Base-by-base conservation (phyloP, 2,888 invertebrate genomes). In the Hyalella azteca region DNA sequence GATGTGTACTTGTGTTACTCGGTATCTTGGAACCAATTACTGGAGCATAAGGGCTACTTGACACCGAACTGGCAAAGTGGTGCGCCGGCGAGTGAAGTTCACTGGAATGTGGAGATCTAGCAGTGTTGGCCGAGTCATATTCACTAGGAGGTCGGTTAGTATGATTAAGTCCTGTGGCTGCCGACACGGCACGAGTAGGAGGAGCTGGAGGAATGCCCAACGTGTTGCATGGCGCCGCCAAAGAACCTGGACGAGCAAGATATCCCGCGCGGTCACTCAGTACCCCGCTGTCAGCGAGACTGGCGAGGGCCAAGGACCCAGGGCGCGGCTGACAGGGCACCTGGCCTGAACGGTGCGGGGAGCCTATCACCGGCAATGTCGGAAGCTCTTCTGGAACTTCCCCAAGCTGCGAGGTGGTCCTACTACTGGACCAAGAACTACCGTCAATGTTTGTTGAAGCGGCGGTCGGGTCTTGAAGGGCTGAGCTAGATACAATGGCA, bases 141-240 rank as follows among this genome's bases (percentile, higher is more conserved):
- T 54, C 13, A 75, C 59, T 73, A 79, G 78, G 48, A 13, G 80
- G 39, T 36, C 32, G 59, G 22, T 49, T 60, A 29, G 79, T 49
- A 29, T 79, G 80, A 41, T 50, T 77, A 36, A 50, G 77, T 22
- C 50, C 49, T 1, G 49, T 77, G 36, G 77, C 29, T 22, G 77
- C 50, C n/a, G 82, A 82, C 36, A 77, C 66, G 3, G 82, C 81
- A 32, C 82, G 66, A n/a, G 84, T 41, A 4, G 48, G 49, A 19
- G 81, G 79, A 1, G 84, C 81, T 15, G 81, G 80, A 15, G 84
- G 84, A 15, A 84, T 84, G 3, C 84, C 84, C 9, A 84, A 54
- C 13, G 84, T 84, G 49, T 84, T 84, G 39, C 82, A 81, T 4
- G 82, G 82, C 0, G 84, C 84, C 39, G 84, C 84, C 40, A 84